Evolutionary conservation across 2,888 invertebrate species (phyloP), one percentile per base, ranked within the genome.

Genomic region (Magallana nippona): DNA sequence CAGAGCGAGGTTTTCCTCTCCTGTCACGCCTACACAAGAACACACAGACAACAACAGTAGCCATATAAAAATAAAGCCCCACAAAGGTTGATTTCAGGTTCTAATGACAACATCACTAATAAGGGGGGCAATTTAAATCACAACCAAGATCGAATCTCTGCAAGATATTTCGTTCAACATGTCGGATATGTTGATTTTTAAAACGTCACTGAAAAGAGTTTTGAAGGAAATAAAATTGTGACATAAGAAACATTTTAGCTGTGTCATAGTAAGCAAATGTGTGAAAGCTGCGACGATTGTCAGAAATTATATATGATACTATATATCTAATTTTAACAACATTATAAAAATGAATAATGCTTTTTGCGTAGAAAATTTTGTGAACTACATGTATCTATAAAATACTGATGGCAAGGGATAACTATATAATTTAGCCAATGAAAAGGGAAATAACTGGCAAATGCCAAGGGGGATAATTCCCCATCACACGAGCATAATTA

Each of bases 31-130:
- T 10, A 71, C 32, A 71, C 71, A 13, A 71, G 32, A 32, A 71
- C 71, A 71, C 27, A 71, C 71, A 15, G 27, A 71, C 71, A 71
- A 71, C 71, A 71, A 15, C 71, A 22, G 27, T 71, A 71, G 27
- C 71, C 71, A 71, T 71, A 71, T 71, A 71, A 71, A 71, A 71
- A 71, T 71, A 71, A 71, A 71, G 71, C 71, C 71, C 71, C 71
- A 71, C 32, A 71, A 71, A 71, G 71, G 71, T 71, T 71, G 22
- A 71, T 32, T 22, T 71, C 19, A 27, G 71, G 22, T 71, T 71
- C 71, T 71, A 71, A 71, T 71, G 71, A 71, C 71, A 15, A 71
- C 71, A 71, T 15, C 71, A 71, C 22, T 22, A 60, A n/a, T 60
- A 60, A 71, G 27, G 27, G 71, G 71, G 71, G 71, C 22, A 22